These are phyloP conservation scores for Petrocephalus zakoni DNA, from an alignment of 2,113 vertebrate species.

Conservation along the genomic window DNA sequence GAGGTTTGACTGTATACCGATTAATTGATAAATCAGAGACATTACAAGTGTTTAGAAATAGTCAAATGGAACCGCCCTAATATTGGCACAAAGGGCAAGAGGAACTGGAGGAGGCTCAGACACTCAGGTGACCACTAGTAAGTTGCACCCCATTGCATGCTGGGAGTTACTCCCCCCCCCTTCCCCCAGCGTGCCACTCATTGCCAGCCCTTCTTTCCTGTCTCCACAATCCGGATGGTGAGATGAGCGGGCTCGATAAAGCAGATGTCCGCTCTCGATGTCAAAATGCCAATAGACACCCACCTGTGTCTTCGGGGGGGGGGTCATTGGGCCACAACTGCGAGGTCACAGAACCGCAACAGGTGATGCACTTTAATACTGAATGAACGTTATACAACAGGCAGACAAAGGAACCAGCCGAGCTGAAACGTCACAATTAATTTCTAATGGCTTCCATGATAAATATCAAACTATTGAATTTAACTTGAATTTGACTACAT, in stretches of 20 bases:
- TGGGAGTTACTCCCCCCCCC: too few relatives aligned
- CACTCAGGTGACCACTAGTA: background rate
- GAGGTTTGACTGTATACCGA: too few relatives aligned
- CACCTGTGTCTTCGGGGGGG: background rate
- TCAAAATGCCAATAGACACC: background rate
- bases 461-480: background rate
- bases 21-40: background rate
- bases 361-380: background rate
- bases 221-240: background rate
- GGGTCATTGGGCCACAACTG: background rate
- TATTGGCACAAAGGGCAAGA: background rate
- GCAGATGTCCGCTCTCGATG: background rate
- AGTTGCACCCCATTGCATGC: background rate
- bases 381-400: background rate
- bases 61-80: background rate
- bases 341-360: background rate
- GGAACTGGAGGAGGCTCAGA: background rate
- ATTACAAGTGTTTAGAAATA: background rate
- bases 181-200: background rate
- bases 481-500: background rate
- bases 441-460: background rate
- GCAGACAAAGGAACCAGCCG: background rate
- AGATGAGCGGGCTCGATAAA: background rate
- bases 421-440: background rate
- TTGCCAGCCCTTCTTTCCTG: background rate